phyloP scores from a whole-genome alignment of 2,797 vertebrate species.

The Vireo griseus region DNA sequence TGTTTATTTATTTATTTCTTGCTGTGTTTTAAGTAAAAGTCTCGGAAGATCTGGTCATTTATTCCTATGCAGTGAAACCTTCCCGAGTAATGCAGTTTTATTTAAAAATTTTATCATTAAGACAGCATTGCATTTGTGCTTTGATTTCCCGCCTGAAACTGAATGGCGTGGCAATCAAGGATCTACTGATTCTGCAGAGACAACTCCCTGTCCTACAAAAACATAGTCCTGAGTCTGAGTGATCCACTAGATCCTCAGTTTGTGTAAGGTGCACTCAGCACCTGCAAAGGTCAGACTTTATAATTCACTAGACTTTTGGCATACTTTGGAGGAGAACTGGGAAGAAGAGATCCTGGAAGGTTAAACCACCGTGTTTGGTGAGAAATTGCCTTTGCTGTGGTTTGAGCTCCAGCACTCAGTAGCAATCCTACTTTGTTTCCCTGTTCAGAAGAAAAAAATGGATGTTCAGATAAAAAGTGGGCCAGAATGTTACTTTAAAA shows the following conservation, averaged over 20 bases:
- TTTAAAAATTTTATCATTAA: neutral
- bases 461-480: neutral
- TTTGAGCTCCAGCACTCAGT: neutral
- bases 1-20: conserved; percentile 15
- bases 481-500: neutral
- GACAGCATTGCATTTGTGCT: neutral
- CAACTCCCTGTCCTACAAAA: neutral
- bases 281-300: neutral
- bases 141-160: neutral
- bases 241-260: neutral
- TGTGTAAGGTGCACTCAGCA: neutral
- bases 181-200: neutral
- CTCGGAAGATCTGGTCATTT: neutral
- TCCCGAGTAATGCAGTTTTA: neutral
- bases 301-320: neutral
- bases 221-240: neutral
- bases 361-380: neutral
- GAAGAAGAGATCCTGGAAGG: neutral
- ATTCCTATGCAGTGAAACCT: neutral
- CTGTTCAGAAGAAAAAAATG: neutral
- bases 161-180: neutral
- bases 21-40: neutral
- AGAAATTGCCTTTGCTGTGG: neutral
- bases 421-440: neutral
- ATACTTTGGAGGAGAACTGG: neutral